A percentile compares a stretch with the other conserved stretches of the same genome.
Evolutionary conservation across 2,113 vertebrate species (phyloP).

Genomic region (Otus sunia): DNA sequence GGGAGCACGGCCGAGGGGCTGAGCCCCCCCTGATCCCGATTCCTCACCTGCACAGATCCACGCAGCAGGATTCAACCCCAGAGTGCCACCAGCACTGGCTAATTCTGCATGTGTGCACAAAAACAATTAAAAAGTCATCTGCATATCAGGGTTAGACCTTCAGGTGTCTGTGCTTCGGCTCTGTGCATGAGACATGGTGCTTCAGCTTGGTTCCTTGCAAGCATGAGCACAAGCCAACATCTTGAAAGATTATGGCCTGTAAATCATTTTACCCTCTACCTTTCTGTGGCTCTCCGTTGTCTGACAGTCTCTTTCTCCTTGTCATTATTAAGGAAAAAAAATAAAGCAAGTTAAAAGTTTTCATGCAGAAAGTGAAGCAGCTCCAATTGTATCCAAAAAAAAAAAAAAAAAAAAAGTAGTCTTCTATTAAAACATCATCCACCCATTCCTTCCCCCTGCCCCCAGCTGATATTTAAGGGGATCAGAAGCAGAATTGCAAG

Average conservation of each 20-base stretch:
- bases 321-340: not conserved
- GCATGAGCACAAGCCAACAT: not conserved
- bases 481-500: conserved; percentile 51
- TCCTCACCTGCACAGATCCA: not conserved
- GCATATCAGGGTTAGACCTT: not conserved
- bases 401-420: not conserved
- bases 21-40: not conserved
- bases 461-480: conserved; percentile 51
- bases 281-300: not conserved
- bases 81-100: not conserved
- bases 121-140: not conserved
- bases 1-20: not conserved
- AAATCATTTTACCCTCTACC: not conserved
- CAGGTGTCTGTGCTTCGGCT: not conserved
- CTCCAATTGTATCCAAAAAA: conserved; percentile 4
- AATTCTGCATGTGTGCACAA: not conserved
- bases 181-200: not conserved
- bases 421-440: conserved; percentile 45
- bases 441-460: not conserved
- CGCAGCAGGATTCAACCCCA: rapidly evolving
- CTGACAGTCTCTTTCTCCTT: not conserved
- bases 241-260: not conserved
- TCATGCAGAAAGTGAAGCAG: conserved; percentile 31
- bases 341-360: not conserved
- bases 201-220: not conserved